Percentiles rank a stretch among this genome's conserved stretches.
These are phyloP conservation scores for Psix sp. DNA, from an alignment of 1,140 invertebrate genomes.

Conservation along the genomic window DNA sequence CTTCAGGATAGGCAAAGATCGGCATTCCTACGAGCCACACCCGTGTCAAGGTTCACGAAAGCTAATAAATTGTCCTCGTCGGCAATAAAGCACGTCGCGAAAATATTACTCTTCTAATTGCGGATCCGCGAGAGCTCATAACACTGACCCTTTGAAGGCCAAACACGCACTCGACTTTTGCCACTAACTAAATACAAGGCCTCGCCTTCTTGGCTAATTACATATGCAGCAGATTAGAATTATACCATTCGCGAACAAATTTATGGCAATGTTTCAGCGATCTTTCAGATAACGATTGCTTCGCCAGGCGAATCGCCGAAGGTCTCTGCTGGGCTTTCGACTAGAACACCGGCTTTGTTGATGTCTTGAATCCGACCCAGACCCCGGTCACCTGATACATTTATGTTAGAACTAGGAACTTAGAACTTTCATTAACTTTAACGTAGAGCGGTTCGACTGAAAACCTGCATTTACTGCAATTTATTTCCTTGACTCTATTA, in stretches of 20 bases:
- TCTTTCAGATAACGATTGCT: neutral
- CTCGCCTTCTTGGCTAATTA: conserved; percentile 17
- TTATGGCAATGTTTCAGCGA: conserved; percentile 11
- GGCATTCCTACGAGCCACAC: conserved; percentile 54
- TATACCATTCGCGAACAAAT: conserved; percentile 7
- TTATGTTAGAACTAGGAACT: too few species aligned
- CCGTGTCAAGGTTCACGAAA: conserved; percentile 66
- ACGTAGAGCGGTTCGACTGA: too few species aligned
- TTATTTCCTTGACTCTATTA: too few species aligned
- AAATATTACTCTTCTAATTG: conserved; percentile 66
- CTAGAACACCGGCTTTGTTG: too few species aligned
- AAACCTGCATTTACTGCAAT: too few species aligned
- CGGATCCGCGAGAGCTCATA: conserved; percentile 48
- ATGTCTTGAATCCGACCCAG: too few species aligned
- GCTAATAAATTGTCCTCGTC: conserved; percentile 62
- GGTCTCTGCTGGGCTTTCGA: too few species aligned
- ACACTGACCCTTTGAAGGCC: conserved; percentile 31
- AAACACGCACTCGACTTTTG: too few species aligned
- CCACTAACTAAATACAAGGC: too few species aligned
- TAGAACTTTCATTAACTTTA: too few species aligned
- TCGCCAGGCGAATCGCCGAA: too few species aligned
- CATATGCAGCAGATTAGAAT: conserved; percentile 26
- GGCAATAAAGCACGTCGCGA: conserved; percentile 59
- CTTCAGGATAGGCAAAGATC: conserved; percentile 12
- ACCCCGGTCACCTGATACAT: too few species aligned